Evolutionary conservation across 2,113 vertebrate species (phyloP).

Genomic region (Anguilla japonica): DNA sequence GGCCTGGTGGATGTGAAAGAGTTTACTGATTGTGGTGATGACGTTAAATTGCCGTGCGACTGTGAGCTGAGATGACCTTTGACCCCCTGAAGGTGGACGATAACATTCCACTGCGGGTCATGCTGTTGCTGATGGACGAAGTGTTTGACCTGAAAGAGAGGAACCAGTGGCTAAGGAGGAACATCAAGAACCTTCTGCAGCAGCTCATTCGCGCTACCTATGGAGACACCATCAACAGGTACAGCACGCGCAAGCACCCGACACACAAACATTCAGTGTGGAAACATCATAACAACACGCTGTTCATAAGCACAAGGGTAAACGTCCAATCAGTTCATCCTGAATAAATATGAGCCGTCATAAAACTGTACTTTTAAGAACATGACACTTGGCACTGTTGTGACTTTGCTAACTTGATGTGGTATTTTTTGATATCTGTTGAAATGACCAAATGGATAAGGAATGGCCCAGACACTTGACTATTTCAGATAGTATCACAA

Average conservation of each 20-base stretch:
- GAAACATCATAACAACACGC: background rate
- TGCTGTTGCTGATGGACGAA: slow-evolving; percentile 97
- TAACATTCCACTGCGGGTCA: slow-evolving; percentile 91
- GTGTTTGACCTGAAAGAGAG: slow-evolving; percentile 96
- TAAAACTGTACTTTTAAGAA: no score
- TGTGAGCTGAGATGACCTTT: background rate
- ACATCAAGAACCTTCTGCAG: slow-evolving; percentile 95
- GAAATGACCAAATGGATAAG: no score
- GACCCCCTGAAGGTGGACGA: slow-evolving; percentile 83
- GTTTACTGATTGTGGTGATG: no score
- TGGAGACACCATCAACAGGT: slow-evolving; percentile 96
- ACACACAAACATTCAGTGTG: slow-evolving; percentile 8
- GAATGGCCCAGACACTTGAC: no score
- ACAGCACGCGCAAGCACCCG: slow-evolving; percentile 21
- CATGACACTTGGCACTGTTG: no score
- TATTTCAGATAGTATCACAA: no score
- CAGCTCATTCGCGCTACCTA: slow-evolving; percentile 94
- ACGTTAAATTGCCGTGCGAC: background rate
- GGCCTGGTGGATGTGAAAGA: background rate
- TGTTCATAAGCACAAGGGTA: no score
- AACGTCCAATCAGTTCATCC: no score
- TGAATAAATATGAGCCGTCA: no score
- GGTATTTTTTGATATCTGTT: no score
- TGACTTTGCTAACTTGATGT: no score
- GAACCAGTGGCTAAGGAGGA: slow-evolving; percentile 95